Evolutionary conservation across 2,113 vertebrate genomes (phyloP), one percentile per base, ranked within the genome.

Genomic region (Gallinago paraguaiae): DNA sequence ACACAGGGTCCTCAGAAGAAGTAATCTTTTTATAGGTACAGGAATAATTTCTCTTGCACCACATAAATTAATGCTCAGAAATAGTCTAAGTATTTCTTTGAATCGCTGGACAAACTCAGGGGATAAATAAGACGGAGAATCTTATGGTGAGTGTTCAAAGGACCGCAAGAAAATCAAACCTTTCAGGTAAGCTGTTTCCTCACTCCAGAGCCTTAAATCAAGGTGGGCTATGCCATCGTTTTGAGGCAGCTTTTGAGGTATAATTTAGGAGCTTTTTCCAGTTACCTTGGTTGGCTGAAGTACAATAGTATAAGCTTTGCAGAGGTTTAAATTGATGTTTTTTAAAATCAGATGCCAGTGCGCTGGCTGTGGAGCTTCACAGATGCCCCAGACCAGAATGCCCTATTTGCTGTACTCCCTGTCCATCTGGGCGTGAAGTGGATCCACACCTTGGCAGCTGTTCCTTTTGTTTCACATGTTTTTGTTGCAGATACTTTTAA

Each of bases 371-470:
- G 6, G 60, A 74, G 69, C 35, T 74, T 4, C 0, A 0, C 4
- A 3, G 19, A 20, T 20, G 39, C n/a, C 71, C 57, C 31, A 56
- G 37, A 17, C 4, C 13, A 28, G 51, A 25, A n/a, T 8, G 13
- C 61, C 20, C 68, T 24, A 7, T 57, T n/a, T 20, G 4, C 53
- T 24, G 9, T 48, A 24, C 18, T 53, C 33, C n/a, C 13, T 3
- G 2, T 54, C 80, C 6, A 1, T 4, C 37, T 3, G 6, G 53
- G 50, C 2, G 0, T 37, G 76, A 57, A n/a, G 54, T 7, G 4
- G 35, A 33, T 37, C 69, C 77, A 33, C 31, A 33, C 8, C 33
- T 25, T 30, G 31, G 37, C 31, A n/a, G 37, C 56, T 20, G 4
- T 30, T 43, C 35, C 23, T 72, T 43, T 50, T 48, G 41, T 19